Evolutionary conservation across 2,113 vertebrate species (phyloP).

Genomic region (Suricata suricatta): DNA sequence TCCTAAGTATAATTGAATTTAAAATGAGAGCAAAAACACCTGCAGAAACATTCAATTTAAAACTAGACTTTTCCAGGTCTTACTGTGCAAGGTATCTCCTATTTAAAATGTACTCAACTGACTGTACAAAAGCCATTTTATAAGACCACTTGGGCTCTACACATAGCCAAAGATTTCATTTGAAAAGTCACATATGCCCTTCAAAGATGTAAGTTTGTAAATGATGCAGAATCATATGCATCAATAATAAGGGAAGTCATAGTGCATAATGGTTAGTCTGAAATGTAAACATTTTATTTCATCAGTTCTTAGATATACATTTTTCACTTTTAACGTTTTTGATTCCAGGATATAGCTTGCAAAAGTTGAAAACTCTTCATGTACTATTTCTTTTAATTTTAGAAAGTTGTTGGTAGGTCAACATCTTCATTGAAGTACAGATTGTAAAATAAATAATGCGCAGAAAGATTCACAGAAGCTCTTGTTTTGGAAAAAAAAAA

Average conservation of each 20-base stretch:
- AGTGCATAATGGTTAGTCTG: background rate
- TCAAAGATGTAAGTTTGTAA: background rate
- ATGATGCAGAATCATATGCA: background rate
- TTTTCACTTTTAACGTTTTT: background rate
- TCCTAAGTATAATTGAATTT: conserved; percentile 10
- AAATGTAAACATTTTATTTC: background rate
- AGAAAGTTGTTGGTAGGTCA: background rate
- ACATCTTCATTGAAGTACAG: background rate
- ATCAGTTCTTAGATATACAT: background rate
- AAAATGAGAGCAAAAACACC: background rate
- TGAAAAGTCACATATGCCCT: background rate
- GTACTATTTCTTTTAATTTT: background rate
- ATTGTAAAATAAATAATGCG: background rate
- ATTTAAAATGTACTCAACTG: background rate
- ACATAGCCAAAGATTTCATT: background rate
- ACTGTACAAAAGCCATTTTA: background rate
- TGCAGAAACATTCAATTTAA: background rate
- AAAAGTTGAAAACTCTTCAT: background rate
- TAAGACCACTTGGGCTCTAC: background rate
- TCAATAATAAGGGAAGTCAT: background rate
- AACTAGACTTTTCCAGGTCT: background rate
- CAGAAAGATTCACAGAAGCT: background rate
- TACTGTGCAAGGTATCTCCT: background rate
- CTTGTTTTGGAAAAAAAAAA: background rate
- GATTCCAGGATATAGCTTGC: background rate